These are phyloP conservation scores for Champsocephalus esox DNA, from an alignment of 2,797 vertebrate genomes.

Conservation along the genomic window DNA sequence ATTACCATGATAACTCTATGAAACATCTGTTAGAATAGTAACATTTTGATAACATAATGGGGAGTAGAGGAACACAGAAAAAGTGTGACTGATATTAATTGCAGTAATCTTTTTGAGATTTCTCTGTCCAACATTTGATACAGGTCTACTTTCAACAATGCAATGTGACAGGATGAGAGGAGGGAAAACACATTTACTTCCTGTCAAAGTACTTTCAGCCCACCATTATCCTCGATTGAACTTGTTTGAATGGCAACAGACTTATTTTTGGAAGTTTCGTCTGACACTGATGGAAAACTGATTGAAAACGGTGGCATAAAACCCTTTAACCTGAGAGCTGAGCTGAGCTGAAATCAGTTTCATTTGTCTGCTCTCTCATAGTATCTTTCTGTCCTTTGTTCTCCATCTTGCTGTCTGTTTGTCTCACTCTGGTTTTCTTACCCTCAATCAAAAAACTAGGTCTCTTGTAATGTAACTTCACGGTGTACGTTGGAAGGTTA, in stretches of 20 bases:
- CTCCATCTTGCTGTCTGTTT: conserved; percentile 6
- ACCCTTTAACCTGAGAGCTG: conserved; percentile 22
- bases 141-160: conserved; percentile 1
- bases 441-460: conserved; percentile 28
- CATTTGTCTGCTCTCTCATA: conserved; percentile 29
- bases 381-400: conserved; percentile 3
- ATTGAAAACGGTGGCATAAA: conserved; percentile 36
- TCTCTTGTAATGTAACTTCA: conserved; percentile 36
- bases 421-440: background rate
- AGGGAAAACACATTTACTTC: conserved; percentile 1
- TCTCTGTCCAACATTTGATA: background rate
- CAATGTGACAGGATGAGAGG: background rate
- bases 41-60: background rate
- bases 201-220: conserved; percentile 27
- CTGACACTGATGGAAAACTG: conserved; percentile 45
- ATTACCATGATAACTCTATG: background rate
- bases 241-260: conserved; percentile 32
- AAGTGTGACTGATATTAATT: too few relatives aligned
- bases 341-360: conserved; percentile 35
- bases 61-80: background rate
- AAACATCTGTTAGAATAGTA: background rate
- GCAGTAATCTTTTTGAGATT: background rate
- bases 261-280: conserved; percentile 45
- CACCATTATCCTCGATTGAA: conserved; percentile 15
- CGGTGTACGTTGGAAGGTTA: conserved; percentile 6